Evolutionary conservation across 2,797 vertebrate genomes (phyloP).

Genomic region (Gambelia wislizenii): DNA sequence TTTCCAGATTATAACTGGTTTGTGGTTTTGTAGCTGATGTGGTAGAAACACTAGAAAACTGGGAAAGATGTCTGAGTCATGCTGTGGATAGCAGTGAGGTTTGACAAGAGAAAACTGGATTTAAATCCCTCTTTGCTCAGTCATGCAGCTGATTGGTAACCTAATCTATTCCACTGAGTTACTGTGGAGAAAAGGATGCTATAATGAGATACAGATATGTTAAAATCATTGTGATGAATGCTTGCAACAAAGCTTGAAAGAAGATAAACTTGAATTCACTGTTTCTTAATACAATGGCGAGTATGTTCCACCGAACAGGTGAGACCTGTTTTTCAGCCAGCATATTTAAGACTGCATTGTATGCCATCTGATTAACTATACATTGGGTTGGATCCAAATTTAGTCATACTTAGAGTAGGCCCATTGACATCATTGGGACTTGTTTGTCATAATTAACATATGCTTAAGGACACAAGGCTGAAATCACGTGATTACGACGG

Average conservation of each 20-base stretch:
- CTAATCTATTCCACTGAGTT: not conserved
- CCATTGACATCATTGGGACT: not conserved
- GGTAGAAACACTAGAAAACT: not conserved
- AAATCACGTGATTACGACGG: not conserved
- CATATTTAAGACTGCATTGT: not conserved
- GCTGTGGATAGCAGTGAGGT: not conserved
- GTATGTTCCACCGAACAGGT: not conserved
- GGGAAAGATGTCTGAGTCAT: not conserved
- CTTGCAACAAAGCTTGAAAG: not conserved
- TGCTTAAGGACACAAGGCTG: too few relatives aligned
- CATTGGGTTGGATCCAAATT: not conserved
- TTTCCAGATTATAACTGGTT: too few relatives aligned
- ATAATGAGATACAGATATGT: not conserved
- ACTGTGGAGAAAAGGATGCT: not conserved
- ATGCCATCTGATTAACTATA: not conserved
- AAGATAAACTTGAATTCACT: not conserved
- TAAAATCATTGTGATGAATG: not conserved
- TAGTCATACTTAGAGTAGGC: not conserved
- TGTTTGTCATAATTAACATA: not conserved
- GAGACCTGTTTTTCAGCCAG: not conserved
- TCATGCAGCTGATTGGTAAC: not conserved
- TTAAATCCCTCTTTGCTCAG: not conserved
- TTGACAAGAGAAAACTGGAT: not conserved
- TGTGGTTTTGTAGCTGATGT: too few relatives aligned
- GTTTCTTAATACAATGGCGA: not conserved